Evolutionary conservation across 2,113 vertebrate species (phyloP).

Genomic region (Tenebrosternarchus preto): DNA sequence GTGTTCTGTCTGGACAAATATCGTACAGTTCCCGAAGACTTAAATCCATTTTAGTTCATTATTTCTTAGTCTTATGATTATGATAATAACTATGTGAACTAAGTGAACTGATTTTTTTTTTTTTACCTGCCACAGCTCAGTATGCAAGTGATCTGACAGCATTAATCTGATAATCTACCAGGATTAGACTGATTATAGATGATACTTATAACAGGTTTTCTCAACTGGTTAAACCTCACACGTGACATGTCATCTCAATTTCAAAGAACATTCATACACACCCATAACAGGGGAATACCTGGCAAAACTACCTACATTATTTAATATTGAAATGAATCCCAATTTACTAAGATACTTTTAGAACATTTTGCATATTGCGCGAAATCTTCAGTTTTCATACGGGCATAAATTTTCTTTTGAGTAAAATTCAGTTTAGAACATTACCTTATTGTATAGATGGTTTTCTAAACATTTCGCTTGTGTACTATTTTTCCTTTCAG

Average conservation of each 20-base stretch:
- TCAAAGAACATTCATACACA: background rate
- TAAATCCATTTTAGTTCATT: background rate
- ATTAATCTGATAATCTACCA: slow-evolving; percentile 6
- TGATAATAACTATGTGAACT: background rate
- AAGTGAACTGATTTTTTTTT: too few relatives aligned
- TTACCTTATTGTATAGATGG: background rate
- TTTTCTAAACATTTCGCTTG: background rate
- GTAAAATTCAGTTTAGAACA: background rate
- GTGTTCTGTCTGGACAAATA: background rate
- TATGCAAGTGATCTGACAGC: background rate
- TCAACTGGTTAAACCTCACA: background rate
- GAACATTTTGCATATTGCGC: too few relatives aligned
- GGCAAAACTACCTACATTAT: background rate
- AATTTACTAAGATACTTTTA: too few relatives aligned
- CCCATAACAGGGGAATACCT: background rate
- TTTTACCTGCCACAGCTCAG: background rate
- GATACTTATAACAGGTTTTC: slow-evolving; percentile 8
- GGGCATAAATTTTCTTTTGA: background rate
- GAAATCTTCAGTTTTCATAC: background rate
- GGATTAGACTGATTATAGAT: slow-evolving; percentile 3
- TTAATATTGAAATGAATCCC: too few relatives aligned
- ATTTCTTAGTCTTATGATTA: slow-evolving; percentile 1
- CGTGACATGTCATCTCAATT: background rate
- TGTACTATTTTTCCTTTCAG: background rate
- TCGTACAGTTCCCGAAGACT: background rate